Percentiles rank a stretch among this genome's conserved stretches.
Conservation (phyloP, 92 coral and sea anemone genomes). For the Umimayanthus kanabou region DNA sequence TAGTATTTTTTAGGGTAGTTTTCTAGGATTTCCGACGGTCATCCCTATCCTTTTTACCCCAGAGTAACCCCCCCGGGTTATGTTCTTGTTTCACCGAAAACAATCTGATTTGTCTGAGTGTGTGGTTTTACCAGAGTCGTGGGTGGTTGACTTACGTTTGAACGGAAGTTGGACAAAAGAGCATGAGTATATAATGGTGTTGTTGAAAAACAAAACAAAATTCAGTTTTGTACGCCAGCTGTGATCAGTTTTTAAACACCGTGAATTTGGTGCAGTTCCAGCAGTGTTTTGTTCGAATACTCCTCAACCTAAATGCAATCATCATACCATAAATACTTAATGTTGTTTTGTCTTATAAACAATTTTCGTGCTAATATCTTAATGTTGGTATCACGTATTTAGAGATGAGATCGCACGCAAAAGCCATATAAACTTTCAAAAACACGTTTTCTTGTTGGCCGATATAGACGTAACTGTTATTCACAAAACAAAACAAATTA, state of each 20-base stretch:
- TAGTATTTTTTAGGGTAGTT: no score
- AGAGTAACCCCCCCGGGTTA: no score
- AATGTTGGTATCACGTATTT: background rate
- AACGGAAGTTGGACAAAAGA: background rate
- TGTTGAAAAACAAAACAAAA: conserved; percentile 15
- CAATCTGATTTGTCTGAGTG: background rate
- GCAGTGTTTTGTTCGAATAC: background rate
- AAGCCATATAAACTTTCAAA: no score
- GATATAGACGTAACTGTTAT: background rate
- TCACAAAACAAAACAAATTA: background rate
- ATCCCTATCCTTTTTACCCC: no score
- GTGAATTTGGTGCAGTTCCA: background rate
- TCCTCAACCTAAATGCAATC: background rate
- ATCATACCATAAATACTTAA: background rate
- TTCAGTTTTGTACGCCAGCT: conserved; percentile 6
- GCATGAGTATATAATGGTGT: background rate
- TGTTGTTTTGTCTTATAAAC: background rate
- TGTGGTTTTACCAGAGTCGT: background rate
- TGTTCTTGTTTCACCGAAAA: background rate
- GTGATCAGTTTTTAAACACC: conserved; percentile 2
- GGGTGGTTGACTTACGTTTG: background rate
- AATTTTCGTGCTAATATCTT: background rate
- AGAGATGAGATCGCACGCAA: background rate
- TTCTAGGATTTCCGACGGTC: no score
- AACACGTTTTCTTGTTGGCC: background rate